Base-by-base conservation (phyloP, 2,113 vertebrate genomes). In the Burhinus bistriatus region DNA sequence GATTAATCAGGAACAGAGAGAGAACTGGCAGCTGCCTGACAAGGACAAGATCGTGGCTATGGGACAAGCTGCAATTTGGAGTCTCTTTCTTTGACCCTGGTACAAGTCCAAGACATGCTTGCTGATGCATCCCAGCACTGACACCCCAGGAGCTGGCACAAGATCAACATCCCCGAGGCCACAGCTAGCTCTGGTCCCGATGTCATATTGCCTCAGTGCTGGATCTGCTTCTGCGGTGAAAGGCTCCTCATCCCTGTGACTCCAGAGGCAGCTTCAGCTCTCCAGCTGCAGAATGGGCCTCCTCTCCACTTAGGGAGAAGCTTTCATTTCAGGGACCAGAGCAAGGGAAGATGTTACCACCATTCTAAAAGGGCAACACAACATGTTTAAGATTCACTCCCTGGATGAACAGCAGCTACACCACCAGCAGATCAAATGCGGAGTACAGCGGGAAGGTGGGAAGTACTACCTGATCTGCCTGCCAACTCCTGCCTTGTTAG, bases 21-120 rank as follows among this genome's bases (percentile, higher is more conserved):
- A 70, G 57, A 86, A 49, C 40, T 95, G 95, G 80, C 69, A 92
- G 66, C 85, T 87, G 59, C 66, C 64, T 88, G 59, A 83, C 72
- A 72, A 81, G 89, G 87, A 84, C 79, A 76, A 65, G 45, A 93
- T 58, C 8, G 4, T 1, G 2, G 61, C 80, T 90, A 40, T 61
- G 19, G 71, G 55, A 95, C 51, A 88, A 84, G n/a, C n/a, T 92
- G 72, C 65, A 76, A 61, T 92, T 90, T 84, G 73, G 57, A 68
- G 44, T 40, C 57, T 81, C 65, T 91, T 86, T 57, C 62, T 73
- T 64, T 90, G 82, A 95, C 76, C 45, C 52, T 76, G 69, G 73
- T 71, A 36, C 32, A 83, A 83, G 38, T 73, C 84, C 81, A 95
- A 65, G 71, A 61, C 22, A 32, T 64, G 79, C 42, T 66, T 83